These are phyloP conservation scores for Cheirogaleus major DNA, from an alignment of 2,797 vertebrate genomes.

Conservation along the genomic window DNA sequence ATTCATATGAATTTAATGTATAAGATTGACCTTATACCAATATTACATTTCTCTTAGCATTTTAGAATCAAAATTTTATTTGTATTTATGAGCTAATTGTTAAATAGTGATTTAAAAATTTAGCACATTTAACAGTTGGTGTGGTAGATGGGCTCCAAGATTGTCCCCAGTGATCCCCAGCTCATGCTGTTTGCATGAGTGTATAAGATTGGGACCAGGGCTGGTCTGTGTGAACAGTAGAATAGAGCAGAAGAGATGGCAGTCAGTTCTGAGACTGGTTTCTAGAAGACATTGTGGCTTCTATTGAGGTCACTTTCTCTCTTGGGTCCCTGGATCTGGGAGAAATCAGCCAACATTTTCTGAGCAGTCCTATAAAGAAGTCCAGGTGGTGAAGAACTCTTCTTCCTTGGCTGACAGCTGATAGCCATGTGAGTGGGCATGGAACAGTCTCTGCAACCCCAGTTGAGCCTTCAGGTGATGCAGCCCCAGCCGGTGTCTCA, in stretches of 20 bases:
- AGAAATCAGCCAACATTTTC: neutral
- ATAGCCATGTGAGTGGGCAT: accelerated
- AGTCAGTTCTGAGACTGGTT: neutral
- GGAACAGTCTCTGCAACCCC: too few relatives aligned
- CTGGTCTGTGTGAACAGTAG: neutral
- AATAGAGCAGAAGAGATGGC: neutral
- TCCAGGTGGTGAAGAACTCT: neutral
- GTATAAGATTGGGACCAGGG: neutral
- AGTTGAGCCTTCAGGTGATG: neutral
- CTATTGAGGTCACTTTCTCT: neutral
- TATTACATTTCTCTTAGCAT: neutral
- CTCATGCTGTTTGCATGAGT: neutral
- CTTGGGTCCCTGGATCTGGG: neutral
- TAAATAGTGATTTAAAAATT: neutral
- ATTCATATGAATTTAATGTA: neutral
- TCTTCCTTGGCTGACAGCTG: neutral
- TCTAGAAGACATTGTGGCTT: neutral
- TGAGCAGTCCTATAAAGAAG: neutral
- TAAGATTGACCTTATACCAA: neutral
- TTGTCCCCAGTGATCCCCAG: accelerated
- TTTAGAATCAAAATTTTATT: conserved; percentile 5
- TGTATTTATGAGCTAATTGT: neutral
- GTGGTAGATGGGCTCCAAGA: neutral
- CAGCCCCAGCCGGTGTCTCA: neutral
- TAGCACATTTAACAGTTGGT: neutral